Base-by-base conservation (phyloP, 2,797 vertebrate species). In the Zalophus californianus region DNA sequence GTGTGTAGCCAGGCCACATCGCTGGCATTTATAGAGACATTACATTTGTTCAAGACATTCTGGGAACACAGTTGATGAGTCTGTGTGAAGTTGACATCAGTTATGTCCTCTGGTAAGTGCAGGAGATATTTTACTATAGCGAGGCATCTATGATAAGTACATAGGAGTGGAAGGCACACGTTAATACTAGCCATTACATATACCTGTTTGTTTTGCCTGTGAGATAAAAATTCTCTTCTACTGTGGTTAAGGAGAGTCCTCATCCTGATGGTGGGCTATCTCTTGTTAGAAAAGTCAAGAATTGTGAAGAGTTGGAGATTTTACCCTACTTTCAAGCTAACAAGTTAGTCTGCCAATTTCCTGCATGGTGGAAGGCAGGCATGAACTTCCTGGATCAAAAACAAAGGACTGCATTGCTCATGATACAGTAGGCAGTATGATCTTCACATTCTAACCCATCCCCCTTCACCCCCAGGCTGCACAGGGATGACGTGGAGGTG, bases 41-140 rank as follows among this genome's bases (percentile, higher is more conserved):
- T 97, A 94, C 44, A 93, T 94, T 92, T 93, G 62, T 96, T 95
- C 88, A 80, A 97, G 58, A 54, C 87, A 92, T 72, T 97, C 94
- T 94, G 82, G 91, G 94, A 95, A 85, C 35, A 96, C 83, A 94
- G 21, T 16, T 75, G 97, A 92, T 84, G 79, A 78, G 66, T 70
- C 90, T 93, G 44, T 94, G 70, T 32, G 72, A 85, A 68, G n/a
- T 58, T 97, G 60, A 9, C 96, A 92, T 96, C 97, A 98, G 87
- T 95, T 98, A 68, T 58, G 60, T 70, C 93, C 7, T 91, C 90
- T 96, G 90, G 56, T 73, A 79, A 10, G 58, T 41, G 95, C 77
- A 58, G n/a, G 89, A 92, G 58, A 68, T 93, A 72, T 77, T 97
- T 98, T 93, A 66, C 58, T 32, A 27, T 66, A 54, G 68, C 41